Base-by-base conservation (phyloP, 2,888 invertebrate species). In the Physocephala rufipes region DNA sequence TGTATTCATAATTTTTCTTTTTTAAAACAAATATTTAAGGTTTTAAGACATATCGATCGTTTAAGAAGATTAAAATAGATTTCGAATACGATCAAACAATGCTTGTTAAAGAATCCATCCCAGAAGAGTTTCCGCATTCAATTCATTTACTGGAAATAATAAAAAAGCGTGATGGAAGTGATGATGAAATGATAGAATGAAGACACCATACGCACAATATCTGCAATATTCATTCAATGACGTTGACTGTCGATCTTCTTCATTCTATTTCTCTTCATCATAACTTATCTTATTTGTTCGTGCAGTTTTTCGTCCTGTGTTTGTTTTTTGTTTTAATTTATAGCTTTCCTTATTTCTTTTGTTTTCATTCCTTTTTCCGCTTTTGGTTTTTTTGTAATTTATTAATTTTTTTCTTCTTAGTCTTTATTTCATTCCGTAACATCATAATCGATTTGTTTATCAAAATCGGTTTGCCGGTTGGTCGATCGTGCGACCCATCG, bases 81-180 rank as follows among this genome's bases (percentile, higher is more conserved):
- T 36, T 36, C 36, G 4, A 7, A 36, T n/a, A n/a, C 9, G 9
- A 36, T 36, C 36, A 36, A 36, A 36, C 36, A 36, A 36, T 7
- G 9, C 4, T 36, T 36, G 5, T 36, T 9, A 36, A n/a, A 64
- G 43, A 36, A 64, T 64, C 47, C 7, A 49, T n/a, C n/a, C n/a
- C n/a, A 47, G 24, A 67, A 43, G 43, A 45, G 47, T 58, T 67
- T 67, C 67, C 67, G 67, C 67, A 67, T 67, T 67, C 67, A 55
- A 45, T 59, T 55, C 53, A 21, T 12, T 55, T 55, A 24, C 21
- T 58, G 45, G 58, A 67, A 58, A n/a, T 12, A 67, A 67, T 67
- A 55, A 67, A 67, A 45, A 67, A 58, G 19, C 13, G 45, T n/a
- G 13, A 21, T 1, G 16, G 16, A 51, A n/a, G n/a, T n/a, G n/a